Percentiles rank a stretch among this genome's conserved stretches.
Evolutionary conservation across 2,888 invertebrate genomes (phyloP).

Genomic region (Chymomyza caudatula): DNA sequence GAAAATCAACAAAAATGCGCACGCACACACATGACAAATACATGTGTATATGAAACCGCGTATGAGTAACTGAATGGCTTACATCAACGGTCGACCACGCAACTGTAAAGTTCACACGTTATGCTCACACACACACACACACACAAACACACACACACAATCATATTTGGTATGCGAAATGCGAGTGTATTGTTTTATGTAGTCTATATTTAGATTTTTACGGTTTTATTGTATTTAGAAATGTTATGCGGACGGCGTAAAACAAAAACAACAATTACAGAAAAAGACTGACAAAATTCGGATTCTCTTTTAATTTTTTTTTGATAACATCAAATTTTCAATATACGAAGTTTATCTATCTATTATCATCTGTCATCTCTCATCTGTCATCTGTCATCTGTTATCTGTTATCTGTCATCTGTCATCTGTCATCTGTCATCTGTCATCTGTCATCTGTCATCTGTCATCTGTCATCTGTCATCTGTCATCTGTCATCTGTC

Average conservation of each 20-base stretch:
- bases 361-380: too few relatives aligned
- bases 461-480: too few relatives aligned
- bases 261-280: too few relatives aligned
- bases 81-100: not conserved
- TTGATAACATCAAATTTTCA: too few relatives aligned
- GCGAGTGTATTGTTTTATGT: not conserved
- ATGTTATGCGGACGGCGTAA: constrained; percentile 28
- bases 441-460: too few relatives aligned
- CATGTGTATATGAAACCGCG: not conserved
- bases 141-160: not conserved
- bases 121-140: not conserved
- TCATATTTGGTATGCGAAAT: not conserved
- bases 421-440: too few relatives aligned
- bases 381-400: too few relatives aligned
- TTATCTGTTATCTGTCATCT: too few relatives aligned
- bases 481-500: too few relatives aligned
- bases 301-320: too few relatives aligned
- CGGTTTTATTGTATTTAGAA: constrained; percentile 62
- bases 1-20: constrained; percentile 36
- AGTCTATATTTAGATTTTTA: constrained; percentile 61
- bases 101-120: not conserved
- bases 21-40: constrained; percentile 10
- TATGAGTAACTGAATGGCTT: not conserved
- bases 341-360: too few relatives aligned
- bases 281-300: too few relatives aligned